Percentiles rank a stretch among this genome's conserved stretches.
Conservation (phyloP, 1,140 invertebrate species). For the Eumeta japonica region DNA sequence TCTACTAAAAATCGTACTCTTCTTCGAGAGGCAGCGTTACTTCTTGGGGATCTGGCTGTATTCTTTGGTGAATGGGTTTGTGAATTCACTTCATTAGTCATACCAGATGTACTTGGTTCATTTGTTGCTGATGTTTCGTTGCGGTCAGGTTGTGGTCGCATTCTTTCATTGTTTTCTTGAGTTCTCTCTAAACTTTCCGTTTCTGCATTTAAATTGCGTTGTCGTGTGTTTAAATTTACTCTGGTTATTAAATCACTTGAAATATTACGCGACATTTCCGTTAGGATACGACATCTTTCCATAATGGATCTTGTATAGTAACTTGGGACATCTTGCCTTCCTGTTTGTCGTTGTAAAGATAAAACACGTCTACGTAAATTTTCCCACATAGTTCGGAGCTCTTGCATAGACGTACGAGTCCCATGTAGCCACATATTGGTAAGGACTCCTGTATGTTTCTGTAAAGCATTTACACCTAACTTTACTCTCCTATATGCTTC, state of each 20-base stretch:
- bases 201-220: too few relatives aligned
- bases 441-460: constrained; percentile 38
- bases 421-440: constrained; percentile 43
- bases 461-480: constrained; percentile 35
- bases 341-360: constrained; percentile 52
- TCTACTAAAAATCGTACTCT: too few relatives aligned
- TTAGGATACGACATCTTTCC: constrained; percentile 44
- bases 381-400: constrained; percentile 64
- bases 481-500: constrained; percentile 46
- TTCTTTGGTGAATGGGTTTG: too few relatives aligned
- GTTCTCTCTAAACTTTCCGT: too few relatives aligned
- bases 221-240: too few relatives aligned
- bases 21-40: too few relatives aligned
- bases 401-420: constrained; percentile 53
- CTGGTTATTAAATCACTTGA: too few relatives aligned
- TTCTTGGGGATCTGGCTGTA: constrained; percentile 20
- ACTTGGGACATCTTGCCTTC: constrained; percentile 31
- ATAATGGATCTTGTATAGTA: constrained; percentile 42
- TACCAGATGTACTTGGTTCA: too few relatives aligned
- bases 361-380: constrained; percentile 63
- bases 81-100: too few relatives aligned
- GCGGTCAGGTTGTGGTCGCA: too few relatives aligned
- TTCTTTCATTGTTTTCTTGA: too few relatives aligned
- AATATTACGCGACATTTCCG: constrained; percentile 27
- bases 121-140: too few relatives aligned